Evolutionary conservation across 2,888 invertebrate genomes (phyloP), one percentile per base, ranked within the genome.

Genomic region (Caenorhabditis doughertyi): DNA sequence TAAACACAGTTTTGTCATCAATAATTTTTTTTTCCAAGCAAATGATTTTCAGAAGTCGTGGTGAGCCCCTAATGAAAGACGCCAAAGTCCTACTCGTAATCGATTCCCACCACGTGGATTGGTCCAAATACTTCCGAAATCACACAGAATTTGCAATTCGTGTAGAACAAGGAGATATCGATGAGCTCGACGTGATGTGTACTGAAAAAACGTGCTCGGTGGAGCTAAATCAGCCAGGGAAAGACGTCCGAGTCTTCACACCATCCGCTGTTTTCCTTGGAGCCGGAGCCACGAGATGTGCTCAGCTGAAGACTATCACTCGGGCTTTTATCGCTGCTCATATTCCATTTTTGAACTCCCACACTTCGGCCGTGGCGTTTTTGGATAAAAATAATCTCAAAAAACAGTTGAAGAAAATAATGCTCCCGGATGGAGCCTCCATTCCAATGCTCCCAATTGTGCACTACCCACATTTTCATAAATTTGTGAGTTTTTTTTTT

Each of bases 381-480:
- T 79, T 88, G 68, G 87, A 87, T 65, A 80, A 82, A 47, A 81
- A 73, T 53, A 87, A 87, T 84, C 72, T 87, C 85, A 87, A 87
- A 51, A 87, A 88, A 62, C 84, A 87, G 39, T 51, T 88, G 39
- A 83, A 86, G 27, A 84, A 85, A 65, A 76, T 85, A 2, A 83
- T 83, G 1, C 55, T 87, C 1, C 16, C 79, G 2, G 88, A 88
- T 72, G 88, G 88, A 13, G 74, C 82, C 1, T 51, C 79, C 11
- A 85, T 88, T 4, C 88, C 88, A 1, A 83, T 88, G 64, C 84
- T 88, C 11, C 88, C 88, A 0, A 85, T 85, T 25, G 79, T 87
- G n/a, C 88, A 88, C 49, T 87, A 88, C 67, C 88, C 88, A 5
- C 82, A 86, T 62, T 88, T 88, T 68, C 81, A 85, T 18, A 87